A percentile compares a stretch with the other conserved stretches of the same genome.
Evolutionary conservation across 2,888 invertebrate species (phyloP).

Genomic region (Philereme transversata): DNA sequence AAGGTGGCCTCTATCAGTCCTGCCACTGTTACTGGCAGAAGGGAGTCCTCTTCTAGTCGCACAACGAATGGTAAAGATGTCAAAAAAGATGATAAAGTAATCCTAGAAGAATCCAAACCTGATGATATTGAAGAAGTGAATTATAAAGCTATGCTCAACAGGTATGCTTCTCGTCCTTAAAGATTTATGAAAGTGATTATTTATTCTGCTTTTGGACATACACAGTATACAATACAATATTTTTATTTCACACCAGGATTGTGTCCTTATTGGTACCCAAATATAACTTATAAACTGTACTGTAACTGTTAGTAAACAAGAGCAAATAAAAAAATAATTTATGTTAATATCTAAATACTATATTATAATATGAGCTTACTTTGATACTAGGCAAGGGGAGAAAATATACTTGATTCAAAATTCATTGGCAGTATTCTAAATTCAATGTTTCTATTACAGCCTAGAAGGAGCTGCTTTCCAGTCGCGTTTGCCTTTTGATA

Average conservation of each 20-base stretch:
- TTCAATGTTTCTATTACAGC: conserved; percentile 60
- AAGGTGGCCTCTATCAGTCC: conserved; percentile 85
- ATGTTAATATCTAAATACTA: no score
- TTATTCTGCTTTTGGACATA: not conserved
- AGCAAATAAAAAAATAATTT: no score
- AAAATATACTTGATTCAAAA: not conserved
- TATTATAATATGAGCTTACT: no score
- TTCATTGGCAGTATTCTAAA: not conserved
- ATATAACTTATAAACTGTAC: no score
- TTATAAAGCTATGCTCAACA: conserved; percentile 76
- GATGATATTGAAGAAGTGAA: conserved; percentile 87
- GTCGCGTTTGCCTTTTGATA: conserved; percentile 96
- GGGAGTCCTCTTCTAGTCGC: conserved; percentile 80
- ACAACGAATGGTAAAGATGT: conserved; percentile 75
- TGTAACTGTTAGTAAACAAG: no score
- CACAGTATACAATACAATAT: no score
- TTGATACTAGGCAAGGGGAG: not conserved
- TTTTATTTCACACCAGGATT: no score
- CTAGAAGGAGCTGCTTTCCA: conserved; percentile 97
- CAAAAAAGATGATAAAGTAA: conserved; percentile 61
- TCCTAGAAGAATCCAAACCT: conserved; percentile 32
- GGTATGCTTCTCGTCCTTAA: conserved; percentile 45
- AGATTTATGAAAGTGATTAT: not conserved
- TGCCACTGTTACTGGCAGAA: conserved; percentile 71
- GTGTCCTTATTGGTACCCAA: no score